A percentile compares a stretch with the other conserved stretches of the same genome.
phyloP scores from a whole-genome alignment of 2,113 vertebrate species.

The Stomatorhinus ivindoensis region DNA sequence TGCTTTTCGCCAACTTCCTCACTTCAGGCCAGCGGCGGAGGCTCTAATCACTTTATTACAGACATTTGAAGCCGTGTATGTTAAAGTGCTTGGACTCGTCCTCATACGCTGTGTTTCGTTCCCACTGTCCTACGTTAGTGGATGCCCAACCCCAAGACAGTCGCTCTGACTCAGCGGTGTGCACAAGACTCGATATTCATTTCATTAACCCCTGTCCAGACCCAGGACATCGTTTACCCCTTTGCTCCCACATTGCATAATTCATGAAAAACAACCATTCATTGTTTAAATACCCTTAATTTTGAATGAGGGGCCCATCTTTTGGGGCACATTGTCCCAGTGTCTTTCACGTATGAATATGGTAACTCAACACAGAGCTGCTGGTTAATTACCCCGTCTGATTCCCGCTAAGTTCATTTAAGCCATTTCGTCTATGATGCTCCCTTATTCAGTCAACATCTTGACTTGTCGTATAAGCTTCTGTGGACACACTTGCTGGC shows the following conservation, averaged over 20 bases:
- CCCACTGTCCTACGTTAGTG: neutral
- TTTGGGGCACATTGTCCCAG: neutral
- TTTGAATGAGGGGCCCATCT: neutral
- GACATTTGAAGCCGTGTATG: neutral
- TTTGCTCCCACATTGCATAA: neutral
- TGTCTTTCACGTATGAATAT: neutral
- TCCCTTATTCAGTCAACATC: neutral
- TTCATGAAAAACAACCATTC: neutral
- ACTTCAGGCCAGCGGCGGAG: neutral
- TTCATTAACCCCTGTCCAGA: neutral
- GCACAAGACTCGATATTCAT: neutral
- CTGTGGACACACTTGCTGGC: neutral
- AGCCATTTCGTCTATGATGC: neutral
- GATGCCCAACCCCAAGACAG: neutral
- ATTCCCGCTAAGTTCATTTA: neutral
- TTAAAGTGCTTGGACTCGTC: neutral
- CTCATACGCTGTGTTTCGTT: neutral
- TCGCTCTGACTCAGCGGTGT: neutral
- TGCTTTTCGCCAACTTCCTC: neutral
- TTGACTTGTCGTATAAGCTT: neutral
- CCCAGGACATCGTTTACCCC: neutral
- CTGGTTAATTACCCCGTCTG: neutral
- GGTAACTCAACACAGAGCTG: neutral
- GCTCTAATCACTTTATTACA: neutral
- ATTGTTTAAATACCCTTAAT: neutral